These are phyloP conservation scores for Odocoileus hemionus DNA, from an alignment of 2,113 vertebrate species.

Conservation along the genomic window DNA sequence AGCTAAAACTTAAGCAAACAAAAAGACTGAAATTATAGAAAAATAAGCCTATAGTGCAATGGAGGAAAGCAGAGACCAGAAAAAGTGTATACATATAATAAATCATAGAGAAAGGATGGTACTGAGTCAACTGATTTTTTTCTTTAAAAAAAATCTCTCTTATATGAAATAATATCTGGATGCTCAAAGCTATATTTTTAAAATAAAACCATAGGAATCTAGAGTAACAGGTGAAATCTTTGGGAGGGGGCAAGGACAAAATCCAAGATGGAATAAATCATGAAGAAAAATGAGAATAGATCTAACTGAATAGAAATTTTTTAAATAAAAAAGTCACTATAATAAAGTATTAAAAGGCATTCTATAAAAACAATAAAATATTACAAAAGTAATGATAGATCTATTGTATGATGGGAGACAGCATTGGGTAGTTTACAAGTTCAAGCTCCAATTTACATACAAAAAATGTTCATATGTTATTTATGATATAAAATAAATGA, in stretches of 20 bases:
- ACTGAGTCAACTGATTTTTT: background rate
- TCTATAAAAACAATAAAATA: slow-evolving; percentile 2
- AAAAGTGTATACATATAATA: background rate
- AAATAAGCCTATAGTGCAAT: background rate
- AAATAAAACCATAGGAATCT: background rate
- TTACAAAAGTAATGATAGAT: background rate
- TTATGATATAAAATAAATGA: background rate
- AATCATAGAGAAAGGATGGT: background rate
- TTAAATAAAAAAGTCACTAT: background rate
- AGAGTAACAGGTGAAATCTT: background rate
- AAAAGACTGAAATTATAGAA: background rate
- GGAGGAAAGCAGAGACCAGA: background rate
- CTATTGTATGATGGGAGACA: background rate
- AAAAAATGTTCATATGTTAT: background rate
- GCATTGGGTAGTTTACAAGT: background rate
- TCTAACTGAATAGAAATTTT: background rate
- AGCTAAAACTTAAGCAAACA: background rate
- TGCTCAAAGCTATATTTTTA: background rate
- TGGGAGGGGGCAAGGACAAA: background rate
- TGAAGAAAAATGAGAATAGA: background rate
- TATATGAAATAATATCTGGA: slow-evolving; percentile 2
- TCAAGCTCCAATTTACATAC: background rate
- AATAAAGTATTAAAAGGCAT: background rate
- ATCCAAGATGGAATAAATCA: background rate
- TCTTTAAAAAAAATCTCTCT: background rate